Evolutionary conservation across 1,140 invertebrate genomes (phyloP), one percentile per base, ranked within the genome.

Genomic region (Sminthurinus signatus): DNA sequence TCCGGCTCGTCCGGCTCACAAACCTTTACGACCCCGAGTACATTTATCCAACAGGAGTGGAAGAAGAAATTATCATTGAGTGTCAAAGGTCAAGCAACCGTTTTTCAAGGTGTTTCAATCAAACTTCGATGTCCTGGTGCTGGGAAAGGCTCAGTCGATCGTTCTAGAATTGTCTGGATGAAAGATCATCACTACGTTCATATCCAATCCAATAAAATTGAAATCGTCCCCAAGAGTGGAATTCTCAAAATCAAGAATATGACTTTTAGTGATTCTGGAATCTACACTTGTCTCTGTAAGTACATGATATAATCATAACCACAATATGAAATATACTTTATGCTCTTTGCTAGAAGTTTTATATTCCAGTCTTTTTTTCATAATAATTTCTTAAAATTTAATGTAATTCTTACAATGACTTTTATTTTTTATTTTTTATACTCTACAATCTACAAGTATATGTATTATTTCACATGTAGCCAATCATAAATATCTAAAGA

Each of bases 181-280:
- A 91, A 91, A 75, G 88, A 90, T 72, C 83, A 86, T 52, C 83
- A 84, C 67, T 82, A 84, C 44, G 28, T 75, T 48, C 56, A 65
- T 31, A 78, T 91, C 56, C 80, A 81, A 10, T 86, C 86, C 64
- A 84, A 83, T 0, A 85, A 85, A 70, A 89, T 91, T 70, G 85
- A 87, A 69, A 88, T 88, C 74, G 86, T 91, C 31, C 91, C 88
- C 19, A 89, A 86, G 73, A 93, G 91, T 79, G 90, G 90, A 8
- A 87, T 88, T 39, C 80, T 95, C 10, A 84, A 88, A 51, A 90
- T 95, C 60, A 81, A 86, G 54, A 85, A 87, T 55, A 82, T 91
- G 12, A 84, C 83, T 0, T 81, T 86, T 59, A 80, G 83, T 2
- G 90, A 94, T 75, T 83, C 83, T 52, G 91, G 90, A 15, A 77